phyloP scores from a whole-genome alignment of 2,888 invertebrate genomes.

The Nymphalis urticae region DNA sequence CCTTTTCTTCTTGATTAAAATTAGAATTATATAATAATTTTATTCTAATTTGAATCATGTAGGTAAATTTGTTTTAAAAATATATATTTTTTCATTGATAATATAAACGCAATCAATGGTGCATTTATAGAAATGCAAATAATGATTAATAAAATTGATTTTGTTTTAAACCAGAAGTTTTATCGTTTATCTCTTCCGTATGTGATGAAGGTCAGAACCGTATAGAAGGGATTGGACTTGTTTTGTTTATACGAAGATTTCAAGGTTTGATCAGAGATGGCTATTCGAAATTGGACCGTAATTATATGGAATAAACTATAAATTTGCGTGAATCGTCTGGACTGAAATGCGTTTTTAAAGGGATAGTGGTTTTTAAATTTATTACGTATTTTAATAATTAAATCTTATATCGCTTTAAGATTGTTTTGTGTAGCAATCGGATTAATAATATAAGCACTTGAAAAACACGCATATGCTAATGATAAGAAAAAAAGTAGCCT shows the following conservation, averaged over 20 bases:
- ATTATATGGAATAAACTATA: background rate
- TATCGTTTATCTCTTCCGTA: conserved; percentile 15
- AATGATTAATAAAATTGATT: conserved; percentile 6
- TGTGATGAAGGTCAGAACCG: conserved; percentile 19
- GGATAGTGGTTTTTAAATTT: background rate
- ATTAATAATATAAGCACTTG: too few species aligned
- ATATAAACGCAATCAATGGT: too few species aligned
- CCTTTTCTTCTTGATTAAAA: too few species aligned
- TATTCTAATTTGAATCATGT: too few species aligned
- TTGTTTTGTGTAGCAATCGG: too few species aligned
- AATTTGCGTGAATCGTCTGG: background rate
- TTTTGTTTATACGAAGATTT: conserved; percentile 15
- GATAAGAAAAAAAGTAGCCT: background rate
- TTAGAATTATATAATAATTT: too few species aligned
- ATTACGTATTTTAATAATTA: too few species aligned
- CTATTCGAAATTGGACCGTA: background rate
- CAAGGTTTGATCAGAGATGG: conserved; percentile 13
- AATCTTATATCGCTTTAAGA: too few species aligned
- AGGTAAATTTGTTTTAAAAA: too few species aligned
- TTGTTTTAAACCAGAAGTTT: conserved; percentile 9
- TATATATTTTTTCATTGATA: too few species aligned
- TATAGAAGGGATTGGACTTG: conserved; percentile 21
- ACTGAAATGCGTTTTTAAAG: too few species aligned
- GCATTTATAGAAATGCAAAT: background rate
- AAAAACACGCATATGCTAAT: background rate